These are phyloP conservation scores for Lasioglossum vierecki DNA, from an alignment of 2,888 invertebrate species.

Conservation along the genomic window DNA sequence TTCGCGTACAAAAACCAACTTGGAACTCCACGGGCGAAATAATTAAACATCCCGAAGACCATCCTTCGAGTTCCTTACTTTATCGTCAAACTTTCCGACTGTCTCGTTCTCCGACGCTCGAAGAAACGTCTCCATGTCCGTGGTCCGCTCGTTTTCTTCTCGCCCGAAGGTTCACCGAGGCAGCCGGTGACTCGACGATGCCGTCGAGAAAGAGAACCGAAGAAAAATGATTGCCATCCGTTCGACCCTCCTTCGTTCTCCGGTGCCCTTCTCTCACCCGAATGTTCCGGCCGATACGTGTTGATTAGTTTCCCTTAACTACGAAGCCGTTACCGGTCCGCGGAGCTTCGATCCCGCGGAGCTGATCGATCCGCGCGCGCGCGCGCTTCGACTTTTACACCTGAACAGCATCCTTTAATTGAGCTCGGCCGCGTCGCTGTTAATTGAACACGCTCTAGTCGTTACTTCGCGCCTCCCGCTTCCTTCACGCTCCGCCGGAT, in stretches of 20 bases:
- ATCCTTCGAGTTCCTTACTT: neutral
- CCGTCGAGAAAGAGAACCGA: neutral
- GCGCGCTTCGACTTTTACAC: conserved; percentile 62
- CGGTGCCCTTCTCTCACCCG: neutral
- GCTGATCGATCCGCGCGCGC: conserved; percentile 51
- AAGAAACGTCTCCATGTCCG: neutral
- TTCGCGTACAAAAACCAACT: conserved; percentile 16
- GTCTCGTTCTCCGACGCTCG: neutral
- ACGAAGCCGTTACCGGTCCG: conserved; percentile 26
- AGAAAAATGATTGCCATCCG: conserved; percentile 55
- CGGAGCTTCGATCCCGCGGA: conserved; percentile 44
- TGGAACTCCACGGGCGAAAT: conserved; percentile 22
- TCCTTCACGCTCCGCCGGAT: neutral
- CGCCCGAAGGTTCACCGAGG: neutral
- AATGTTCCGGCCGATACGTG: conserved; percentile 45
- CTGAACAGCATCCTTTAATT: conserved; percentile 64
- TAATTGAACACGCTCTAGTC: conserved; percentile 62
- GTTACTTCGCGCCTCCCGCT: conserved; percentile 53
- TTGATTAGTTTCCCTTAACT: conserved; percentile 67
- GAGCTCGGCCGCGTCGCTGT: conserved; percentile 47
- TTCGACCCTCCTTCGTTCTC: neutral
- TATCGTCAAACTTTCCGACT: conserved; percentile 15
- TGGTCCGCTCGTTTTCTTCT: neutral
- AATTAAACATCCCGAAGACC: conserved; percentile 44
- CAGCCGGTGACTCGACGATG: neutral